A percentile compares a stretch with the other conserved stretches of the same genome.
These are phyloP conservation scores for Pseudomyrmex cubaensis DNA, from an alignment of 1,140 invertebrate genomes.

Conservation along the genomic window DNA sequence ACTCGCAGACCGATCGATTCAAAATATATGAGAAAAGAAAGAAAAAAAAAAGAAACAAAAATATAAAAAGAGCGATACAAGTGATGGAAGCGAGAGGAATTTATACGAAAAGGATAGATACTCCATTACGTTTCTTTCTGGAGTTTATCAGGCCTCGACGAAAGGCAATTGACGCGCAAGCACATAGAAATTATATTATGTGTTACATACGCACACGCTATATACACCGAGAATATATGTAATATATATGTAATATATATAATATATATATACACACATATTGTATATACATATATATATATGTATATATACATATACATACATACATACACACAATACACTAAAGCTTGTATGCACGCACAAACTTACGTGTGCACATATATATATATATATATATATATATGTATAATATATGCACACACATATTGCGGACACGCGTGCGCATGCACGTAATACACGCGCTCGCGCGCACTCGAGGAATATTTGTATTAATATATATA, in stretches of 20 bases:
- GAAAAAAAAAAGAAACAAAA: neutral
- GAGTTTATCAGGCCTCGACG: conserved; percentile 61
- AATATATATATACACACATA: too few relatives aligned
- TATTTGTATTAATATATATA: conserved; percentile 17
- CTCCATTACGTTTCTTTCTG: conserved; percentile 27
- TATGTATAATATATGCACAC: conserved; percentile 40
- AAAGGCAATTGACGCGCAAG: conserved; percentile 55
- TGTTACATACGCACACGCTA: conserved; percentile 17
- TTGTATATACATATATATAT: too few relatives aligned
- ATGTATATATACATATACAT: too few relatives aligned
- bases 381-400: conserved; percentile 56
- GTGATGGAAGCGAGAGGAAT: conserved; percentile 65
- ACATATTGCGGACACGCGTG: conserved; percentile 10
- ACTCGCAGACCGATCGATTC: conserved; percentile 65
- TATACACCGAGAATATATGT: conserved; percentile 31
- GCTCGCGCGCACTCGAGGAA: conserved; percentile 46
- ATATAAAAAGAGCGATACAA: conserved; percentile 40
- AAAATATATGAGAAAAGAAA: conserved; percentile 12
- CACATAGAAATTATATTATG: conserved; percentile 22
- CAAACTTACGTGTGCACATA: conserved; percentile 60
- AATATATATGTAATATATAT: too few relatives aligned
- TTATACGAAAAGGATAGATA: conserved; percentile 61
- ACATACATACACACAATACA: conserved; percentile 43
- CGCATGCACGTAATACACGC: conserved; percentile 52
- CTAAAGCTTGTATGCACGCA: conserved; percentile 45